Base-by-base conservation (phyloP, 2,113 vertebrate genomes). In the Percina caprodes region DNA sequence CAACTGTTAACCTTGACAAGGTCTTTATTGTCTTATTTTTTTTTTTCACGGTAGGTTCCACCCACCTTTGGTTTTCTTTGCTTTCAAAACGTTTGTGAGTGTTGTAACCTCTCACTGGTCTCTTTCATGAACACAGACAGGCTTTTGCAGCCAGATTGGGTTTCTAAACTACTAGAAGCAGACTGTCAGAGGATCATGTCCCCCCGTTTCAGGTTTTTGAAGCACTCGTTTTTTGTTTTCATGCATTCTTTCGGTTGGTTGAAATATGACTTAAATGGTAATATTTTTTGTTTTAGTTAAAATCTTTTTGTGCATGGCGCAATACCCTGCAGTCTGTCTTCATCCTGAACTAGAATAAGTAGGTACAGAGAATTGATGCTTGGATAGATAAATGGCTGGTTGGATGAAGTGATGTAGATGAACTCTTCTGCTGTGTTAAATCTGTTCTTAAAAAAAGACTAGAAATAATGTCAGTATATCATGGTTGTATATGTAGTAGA, bases 101-200 rank as follows among this genome's bases (percentile, higher is more conserved):
- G 35, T 35, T 26, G 13, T 26, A 45, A 45, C n/a, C 16, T 51
- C 35, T 39, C 18, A 6, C 15, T 15, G 23, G 4, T n/a, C 2
- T 59, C 12, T 59, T 42, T 67, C 18, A 67, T 2, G 0, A 21
- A 23, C 14, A 11, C 6, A 2, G 39, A 74, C 42, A 3, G 66
- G 13, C 55, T 83, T 65, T 11, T 68, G 10, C 21, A 30, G 24
- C 1, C 69, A 67, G 67, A 33, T 61, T 78, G 45, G 60, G 52
- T 56, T 26, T 16, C 48, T 21, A 48, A 61, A 59, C 48, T 33
- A 19, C 54, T 69, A 61, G 16, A 58, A 42, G 15, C 21, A 79
- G 33, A 45, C 51, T 61, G 26, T 55, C 21, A n/a, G 21, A 56
- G 24, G 56, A 56, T 65, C 42, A 35, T 21, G 24, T 60, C 55